Percentiles rank a stretch among this genome's conserved stretches.
Evolutionary conservation across 1,140 invertebrate species (phyloP).

Genomic region (Drosophila pachea): DNA sequence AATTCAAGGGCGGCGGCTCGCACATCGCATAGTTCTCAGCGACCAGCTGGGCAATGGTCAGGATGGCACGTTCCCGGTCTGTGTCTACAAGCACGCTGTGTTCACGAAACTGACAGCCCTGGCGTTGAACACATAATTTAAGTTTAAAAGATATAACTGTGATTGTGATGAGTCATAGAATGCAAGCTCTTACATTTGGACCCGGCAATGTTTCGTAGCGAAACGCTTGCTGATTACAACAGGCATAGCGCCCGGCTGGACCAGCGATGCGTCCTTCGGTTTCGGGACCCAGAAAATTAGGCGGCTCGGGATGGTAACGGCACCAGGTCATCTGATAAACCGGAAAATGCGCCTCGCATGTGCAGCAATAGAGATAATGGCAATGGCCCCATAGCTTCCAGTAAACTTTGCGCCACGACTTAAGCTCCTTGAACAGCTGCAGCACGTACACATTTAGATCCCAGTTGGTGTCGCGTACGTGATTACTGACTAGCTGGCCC

Average conservation of each 20-base stretch:
- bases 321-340: conserved; percentile 89
- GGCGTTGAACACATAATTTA: neutral
- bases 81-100: conserved; percentile 76
- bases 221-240: conserved; percentile 90
- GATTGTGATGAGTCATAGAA: neutral
- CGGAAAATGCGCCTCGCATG: conserved; percentile 87
- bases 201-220: conserved; percentile 85
- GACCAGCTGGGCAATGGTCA: conserved; percentile 72
- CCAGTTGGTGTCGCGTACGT: conserved; percentile 88
- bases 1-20: conserved; percentile 57
- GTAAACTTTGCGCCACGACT: conserved; percentile 93
- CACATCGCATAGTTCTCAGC: conserved; percentile 64
- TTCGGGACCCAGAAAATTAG: conserved; percentile 88
- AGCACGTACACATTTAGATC: conserved; percentile 90
- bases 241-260: conserved; percentile 88
- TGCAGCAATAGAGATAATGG: conserved; percentile 88
- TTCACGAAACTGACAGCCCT: conserved; percentile 78
- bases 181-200: conserved; percentile 64
- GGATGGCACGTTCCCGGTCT: conserved; percentile 74
- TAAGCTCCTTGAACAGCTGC: conserved; percentile 86
- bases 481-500: conserved; percentile 85
- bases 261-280: conserved; percentile 81
- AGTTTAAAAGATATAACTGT: neutral
- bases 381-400: conserved; percentile 95
- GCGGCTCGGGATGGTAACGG: conserved; percentile 86